Base-by-base conservation (phyloP, 2,113 vertebrate genomes). In the Lycaon pictus region DNA sequence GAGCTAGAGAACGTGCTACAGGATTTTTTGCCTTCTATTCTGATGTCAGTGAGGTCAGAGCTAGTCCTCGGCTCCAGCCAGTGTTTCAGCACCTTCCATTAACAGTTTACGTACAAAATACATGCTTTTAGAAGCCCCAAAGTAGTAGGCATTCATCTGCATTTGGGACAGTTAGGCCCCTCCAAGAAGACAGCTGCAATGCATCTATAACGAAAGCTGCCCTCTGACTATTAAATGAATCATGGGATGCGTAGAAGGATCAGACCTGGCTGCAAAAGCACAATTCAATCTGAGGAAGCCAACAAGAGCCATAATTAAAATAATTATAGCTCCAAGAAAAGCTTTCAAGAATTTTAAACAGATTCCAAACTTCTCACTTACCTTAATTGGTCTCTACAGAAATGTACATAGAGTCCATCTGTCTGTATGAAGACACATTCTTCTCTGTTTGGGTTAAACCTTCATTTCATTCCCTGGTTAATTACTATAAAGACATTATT, bases 401-500 rank as follows among this genome's bases (percentile, higher is more conserved):
- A 90, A 92, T 95, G 69, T 51, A 80, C 20, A 77, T 80, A 74
- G 0, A 95, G 15, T 69, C 84, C 55, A 93, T 95, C 82, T 95
- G 74, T 89, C 79, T 92, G 67, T 93, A 93, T 81, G 32, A 95
- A 84, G 77, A 72, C 48, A 67, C 29, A 15, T 37, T 90, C 60
- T 95, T 65, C 13, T 58, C 43, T 92, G 27, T 97, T 97, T 98
- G n/a, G 56, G 74, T 71, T 93, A 97, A 96, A 87, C 11, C 55
- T 90, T 87, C 56, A 81, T 93, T 95, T 96, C 55, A 94, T 81
- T 81, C 60, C 80, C 85, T 51, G 27, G 25, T 91, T 95, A 94
- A 72, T 43, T 74, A 63, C n/a, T 60, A 22, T 23, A 77, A 74
- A 76, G 35, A 81, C 63, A 92, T 20, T 77, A 81, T 20, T 77